Evolutionary conservation across 2,888 invertebrate genomes (phyloP).

Genomic region (Alitta virens): DNA sequence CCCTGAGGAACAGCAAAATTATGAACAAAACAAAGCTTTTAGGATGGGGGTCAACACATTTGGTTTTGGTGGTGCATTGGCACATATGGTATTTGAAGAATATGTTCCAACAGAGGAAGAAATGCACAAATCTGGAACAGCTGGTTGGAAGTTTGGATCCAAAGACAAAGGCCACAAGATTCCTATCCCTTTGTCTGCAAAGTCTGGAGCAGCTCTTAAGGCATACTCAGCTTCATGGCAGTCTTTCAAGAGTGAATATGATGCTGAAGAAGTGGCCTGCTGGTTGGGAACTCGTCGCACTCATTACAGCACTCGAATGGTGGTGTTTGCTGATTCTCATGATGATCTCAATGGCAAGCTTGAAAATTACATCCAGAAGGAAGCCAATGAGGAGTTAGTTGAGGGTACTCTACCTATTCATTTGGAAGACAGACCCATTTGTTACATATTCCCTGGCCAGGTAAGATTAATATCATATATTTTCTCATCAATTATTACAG

Average conservation of each 20-base stretch:
- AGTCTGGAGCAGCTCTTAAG: slow-evolving; percentile 15
- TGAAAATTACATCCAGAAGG: slow-evolving; percentile 6
- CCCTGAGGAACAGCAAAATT: slow-evolving; percentile 9
- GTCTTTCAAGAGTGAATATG: slow-evolving; percentile 12
- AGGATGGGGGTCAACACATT: slow-evolving; percentile 21
- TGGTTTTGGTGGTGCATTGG: slow-evolving; percentile 25
- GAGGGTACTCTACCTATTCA: slow-evolving; percentile 2
- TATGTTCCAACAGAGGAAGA: slow-evolving; percentile 2
- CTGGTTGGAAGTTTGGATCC: slow-evolving; percentile 21
- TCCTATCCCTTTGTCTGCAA: slow-evolving; percentile 19
- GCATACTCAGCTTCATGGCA: slow-evolving; percentile 14
- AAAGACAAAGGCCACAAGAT: slow-evolving; percentile 9
- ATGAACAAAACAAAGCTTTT: slow-evolving; percentile 8
- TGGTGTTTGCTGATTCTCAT: slow-evolving; percentile 17
- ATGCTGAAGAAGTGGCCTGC: slow-evolving; percentile 18
- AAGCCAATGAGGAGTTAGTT: slow-evolving; percentile 11
- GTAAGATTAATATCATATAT: too few species aligned
- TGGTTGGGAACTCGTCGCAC: slow-evolving; percentile 16
- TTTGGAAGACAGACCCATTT: slow-evolving; percentile 12
- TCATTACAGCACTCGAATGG: slow-evolving; percentile 18
- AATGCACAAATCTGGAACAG: not conserved
- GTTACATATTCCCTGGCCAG: slow-evolving; percentile 25
- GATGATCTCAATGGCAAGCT: slow-evolving; percentile 11
- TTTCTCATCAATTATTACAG: too few species aligned
- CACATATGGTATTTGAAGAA: slow-evolving; percentile 24